Percentiles rank a stretch among this genome's conserved stretches.
Evolutionary conservation across 2,113 vertebrate genomes (phyloP).

Genomic region (Leucoraja erinaceus): DNA sequence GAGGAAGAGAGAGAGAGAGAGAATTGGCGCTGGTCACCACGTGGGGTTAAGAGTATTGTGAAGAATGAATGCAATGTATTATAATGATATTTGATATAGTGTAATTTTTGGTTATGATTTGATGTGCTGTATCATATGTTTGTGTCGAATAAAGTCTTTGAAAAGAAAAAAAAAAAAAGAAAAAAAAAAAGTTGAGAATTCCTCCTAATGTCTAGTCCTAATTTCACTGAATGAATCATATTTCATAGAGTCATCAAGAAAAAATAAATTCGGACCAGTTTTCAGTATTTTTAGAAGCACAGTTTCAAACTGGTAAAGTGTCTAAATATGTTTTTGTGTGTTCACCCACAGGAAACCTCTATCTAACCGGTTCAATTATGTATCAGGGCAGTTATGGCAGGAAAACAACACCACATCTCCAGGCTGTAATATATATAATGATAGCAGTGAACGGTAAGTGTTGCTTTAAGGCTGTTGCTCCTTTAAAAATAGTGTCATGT

Average conservation of each 20-base stretch:
- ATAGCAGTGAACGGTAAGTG: background rate
- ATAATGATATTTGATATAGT: too few relatives aligned
- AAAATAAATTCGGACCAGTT: background rate
- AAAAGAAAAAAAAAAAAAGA: too few relatives aligned
- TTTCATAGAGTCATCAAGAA: background rate
- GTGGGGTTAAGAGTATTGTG: too few relatives aligned
- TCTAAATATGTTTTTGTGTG: background rate
- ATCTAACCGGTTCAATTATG: constrained; percentile 31
- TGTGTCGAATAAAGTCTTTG: too few relatives aligned
- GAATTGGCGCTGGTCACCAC: too few relatives aligned
- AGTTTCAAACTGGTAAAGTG: background rate
- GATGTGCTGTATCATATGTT: too few relatives aligned
- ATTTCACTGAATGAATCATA: background rate
- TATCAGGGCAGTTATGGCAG: background rate
- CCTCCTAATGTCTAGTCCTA: background rate
- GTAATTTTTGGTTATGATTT: too few relatives aligned
- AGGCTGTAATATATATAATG: constrained; percentile 11
- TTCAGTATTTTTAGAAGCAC: background rate
- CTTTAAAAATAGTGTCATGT: too few relatives aligned
- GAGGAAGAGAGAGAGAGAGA: too few relatives aligned
- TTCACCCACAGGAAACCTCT: background rate
- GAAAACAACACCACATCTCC: background rate
- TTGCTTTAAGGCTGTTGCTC: too few relatives aligned
- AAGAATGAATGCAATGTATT: too few relatives aligned
- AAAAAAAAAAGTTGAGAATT: background rate